Evolutionary conservation across 64 coral and sea anemone species (phyloP).

Genomic region (Montipora efflorescens): DNA sequence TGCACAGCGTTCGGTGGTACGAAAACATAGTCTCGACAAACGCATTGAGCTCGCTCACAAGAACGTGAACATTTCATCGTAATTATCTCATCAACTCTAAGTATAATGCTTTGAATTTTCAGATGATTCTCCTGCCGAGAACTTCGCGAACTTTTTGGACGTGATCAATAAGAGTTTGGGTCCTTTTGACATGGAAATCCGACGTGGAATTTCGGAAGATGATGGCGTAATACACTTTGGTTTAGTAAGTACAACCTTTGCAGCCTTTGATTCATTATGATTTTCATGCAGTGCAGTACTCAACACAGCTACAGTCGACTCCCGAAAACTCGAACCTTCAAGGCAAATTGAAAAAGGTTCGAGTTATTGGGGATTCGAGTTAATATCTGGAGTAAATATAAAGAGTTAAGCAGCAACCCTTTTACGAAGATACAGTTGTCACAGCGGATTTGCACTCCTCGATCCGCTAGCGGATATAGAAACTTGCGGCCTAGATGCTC

Average conservation of each 20-base stretch:
- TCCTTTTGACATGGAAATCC: constrained; percentile 79
- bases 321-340: too few species aligned
- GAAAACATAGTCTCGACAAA: neutral
- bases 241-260: constrained; percentile 56
- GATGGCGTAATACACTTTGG: constrained; percentile 70
- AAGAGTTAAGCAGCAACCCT: too few species aligned
- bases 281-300: neutral
- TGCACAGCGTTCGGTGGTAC: constrained; percentile 76
- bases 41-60: neutral
- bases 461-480: too few species aligned
- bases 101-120: constrained; percentile 11
- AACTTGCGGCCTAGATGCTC: too few species aligned
- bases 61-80: too few species aligned
- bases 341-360: too few species aligned
- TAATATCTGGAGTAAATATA: too few species aligned
- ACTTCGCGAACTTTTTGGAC: constrained; percentile 69
- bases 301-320: too few species aligned
- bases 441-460: too few species aligned
- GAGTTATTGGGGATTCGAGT: too few species aligned
- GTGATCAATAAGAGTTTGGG: constrained; percentile 75
- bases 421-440: too few species aligned
- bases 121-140: constrained; percentile 63
- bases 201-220: constrained; percentile 76
- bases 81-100: too few species aligned
- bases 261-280: neutral